Conservation (phyloP, 2,797 vertebrate genomes). For the Jordanella pulchra region DNA sequence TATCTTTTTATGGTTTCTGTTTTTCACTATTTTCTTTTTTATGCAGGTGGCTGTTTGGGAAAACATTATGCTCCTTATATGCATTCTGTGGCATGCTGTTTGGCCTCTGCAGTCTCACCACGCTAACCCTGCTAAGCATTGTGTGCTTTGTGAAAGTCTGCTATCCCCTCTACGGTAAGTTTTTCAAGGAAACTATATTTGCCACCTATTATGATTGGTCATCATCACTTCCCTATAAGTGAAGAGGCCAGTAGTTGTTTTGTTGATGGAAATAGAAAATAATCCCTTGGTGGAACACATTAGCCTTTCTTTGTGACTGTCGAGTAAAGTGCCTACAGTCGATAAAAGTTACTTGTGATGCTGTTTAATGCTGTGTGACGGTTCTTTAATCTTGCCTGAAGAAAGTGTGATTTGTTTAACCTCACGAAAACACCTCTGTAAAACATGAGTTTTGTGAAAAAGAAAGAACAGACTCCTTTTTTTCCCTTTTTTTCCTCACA, state of each 20-base stretch:
- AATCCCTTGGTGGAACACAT: constrained; percentile 41
- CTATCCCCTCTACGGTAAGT: constrained; percentile 81
- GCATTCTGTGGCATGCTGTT: constrained; percentile 85
- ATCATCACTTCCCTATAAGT: constrained; percentile 28
- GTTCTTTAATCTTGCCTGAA: constrained; percentile 23
- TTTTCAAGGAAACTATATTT: constrained; percentile 38
- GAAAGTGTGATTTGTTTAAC: constrained; percentile 9
- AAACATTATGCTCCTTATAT: constrained; percentile 72
- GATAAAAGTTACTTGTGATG: constrained; percentile 54
- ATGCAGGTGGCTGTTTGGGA: constrained; percentile 78
- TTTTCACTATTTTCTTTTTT: constrained; percentile 26
- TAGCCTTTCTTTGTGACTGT: constrained; percentile 60
- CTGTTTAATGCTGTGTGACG: constrained; percentile 32
- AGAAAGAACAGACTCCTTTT: background rate
- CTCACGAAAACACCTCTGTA: background rate
- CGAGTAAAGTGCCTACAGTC: constrained; percentile 37
- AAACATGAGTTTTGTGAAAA: background rate
- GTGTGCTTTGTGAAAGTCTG: constrained; percentile 88
- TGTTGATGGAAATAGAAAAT: constrained; percentile 38
- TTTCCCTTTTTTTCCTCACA: background rate
- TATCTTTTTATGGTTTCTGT: constrained; percentile 28
- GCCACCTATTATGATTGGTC: constrained; percentile 30
- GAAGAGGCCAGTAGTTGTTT: constrained; percentile 43
- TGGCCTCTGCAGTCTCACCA: constrained; percentile 83
- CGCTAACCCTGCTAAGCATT: constrained; percentile 80